Evolutionary conservation across 2,113 vertebrate species (phyloP).

Genomic region (Rhombomys opimus): DNA sequence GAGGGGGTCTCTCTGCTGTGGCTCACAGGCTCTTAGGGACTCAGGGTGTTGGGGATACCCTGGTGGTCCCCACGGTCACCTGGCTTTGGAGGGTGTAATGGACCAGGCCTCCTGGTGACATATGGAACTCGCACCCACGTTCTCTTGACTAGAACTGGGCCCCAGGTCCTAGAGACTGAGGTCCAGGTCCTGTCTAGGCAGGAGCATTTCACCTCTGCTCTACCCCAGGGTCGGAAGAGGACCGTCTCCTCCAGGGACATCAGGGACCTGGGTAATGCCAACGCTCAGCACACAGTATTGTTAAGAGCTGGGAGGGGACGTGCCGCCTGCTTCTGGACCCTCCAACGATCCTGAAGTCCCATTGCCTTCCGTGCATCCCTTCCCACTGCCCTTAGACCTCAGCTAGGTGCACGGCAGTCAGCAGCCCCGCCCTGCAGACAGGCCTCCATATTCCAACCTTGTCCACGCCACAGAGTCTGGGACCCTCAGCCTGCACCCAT

Average conservation of each 20-base stretch:
- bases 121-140: not conserved
- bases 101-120: not conserved
- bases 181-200: accelerated
- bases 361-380: not conserved
- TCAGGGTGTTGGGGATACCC: not conserved
- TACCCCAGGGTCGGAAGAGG: not conserved
- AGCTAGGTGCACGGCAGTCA: not conserved
- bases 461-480: not conserved
- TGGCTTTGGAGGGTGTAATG: not conserved
- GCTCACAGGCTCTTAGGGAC: not conserved
- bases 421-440: not conserved
- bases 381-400: not conserved
- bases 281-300: not conserved
- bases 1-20: not conserved
- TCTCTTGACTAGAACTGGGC: not conserved
- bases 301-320: not conserved
- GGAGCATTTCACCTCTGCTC: accelerated
- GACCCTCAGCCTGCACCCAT: not conserved
- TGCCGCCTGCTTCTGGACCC: not conserved
- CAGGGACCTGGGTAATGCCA: not conserved
- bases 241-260: not conserved
- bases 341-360: not conserved
- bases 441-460: not conserved
- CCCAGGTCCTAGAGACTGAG: not conserved
- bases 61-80: not conserved